Percentiles rank a stretch among this genome's conserved stretches.
Conservation (phyloP, 2,797 vertebrate genomes). For the Dipus sagitta region DNA sequence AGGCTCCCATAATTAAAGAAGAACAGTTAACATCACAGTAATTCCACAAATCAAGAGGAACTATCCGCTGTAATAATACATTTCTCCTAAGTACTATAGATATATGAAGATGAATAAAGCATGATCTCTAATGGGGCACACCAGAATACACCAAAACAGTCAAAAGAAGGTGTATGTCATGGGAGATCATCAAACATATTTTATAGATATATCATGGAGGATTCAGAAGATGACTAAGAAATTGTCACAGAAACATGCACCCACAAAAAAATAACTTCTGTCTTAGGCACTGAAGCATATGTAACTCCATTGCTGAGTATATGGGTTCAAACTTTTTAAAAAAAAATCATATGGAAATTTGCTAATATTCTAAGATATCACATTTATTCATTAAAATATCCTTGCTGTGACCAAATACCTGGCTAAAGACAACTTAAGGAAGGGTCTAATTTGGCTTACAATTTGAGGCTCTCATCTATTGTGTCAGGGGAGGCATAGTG, state of each 20-base stretch:
- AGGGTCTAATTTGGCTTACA: no score
- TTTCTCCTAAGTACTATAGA: not conserved
- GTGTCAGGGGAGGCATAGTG: no score
- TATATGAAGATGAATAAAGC: slow-evolving; percentile 14
- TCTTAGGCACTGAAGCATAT: not conserved
- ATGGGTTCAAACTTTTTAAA: not conserved
- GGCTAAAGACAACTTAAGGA: no score
- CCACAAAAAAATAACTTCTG: not conserved
- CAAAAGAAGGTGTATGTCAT: not conserved
- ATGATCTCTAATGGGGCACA: not conserved
- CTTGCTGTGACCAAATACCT: no score
- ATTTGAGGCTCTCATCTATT: no score
- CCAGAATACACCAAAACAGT: not conserved
- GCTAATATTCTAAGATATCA: not conserved
- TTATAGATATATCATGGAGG: not conserved
- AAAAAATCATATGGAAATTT: no score
- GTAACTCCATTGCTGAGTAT: not conserved
- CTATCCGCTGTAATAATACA: not conserved
- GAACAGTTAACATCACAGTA: not conserved
- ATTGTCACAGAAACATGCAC: not conserved
- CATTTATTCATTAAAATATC: not conserved
- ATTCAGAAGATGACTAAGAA: slow-evolving; percentile 6
- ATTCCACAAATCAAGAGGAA: slow-evolving; percentile 30
- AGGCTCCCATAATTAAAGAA: slow-evolving; percentile 22
- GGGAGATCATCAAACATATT: not conserved